Base-by-base conservation (phyloP, 1,140 invertebrate genomes). In the Chionoecetes opilio region DNA sequence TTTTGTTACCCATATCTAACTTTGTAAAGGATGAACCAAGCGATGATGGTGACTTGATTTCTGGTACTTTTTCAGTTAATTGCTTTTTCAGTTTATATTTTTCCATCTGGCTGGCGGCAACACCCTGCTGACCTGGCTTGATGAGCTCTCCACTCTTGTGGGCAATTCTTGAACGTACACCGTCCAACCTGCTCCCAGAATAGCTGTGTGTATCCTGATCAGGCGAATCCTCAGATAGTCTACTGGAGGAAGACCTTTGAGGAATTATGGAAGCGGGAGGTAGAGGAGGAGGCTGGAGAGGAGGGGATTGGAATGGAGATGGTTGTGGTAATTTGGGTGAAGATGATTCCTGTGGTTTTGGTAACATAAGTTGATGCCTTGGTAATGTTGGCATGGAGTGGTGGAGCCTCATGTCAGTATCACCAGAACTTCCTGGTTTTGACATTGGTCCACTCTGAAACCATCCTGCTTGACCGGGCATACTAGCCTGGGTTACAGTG, bases 71-170 rank as follows among this genome's bases (percentile, higher is more conserved):
- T 53, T 75, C 91, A 26, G 46, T 9, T n/a, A 37, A n/a, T 53
- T 95, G 94, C 41, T 85, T 95, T 85, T 95, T 95, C 14, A 92
- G 21, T 29, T 92, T 92, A 29, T 95, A 95, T 38, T 88, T 95
- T 91, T 95, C 94, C 94, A 95, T 92, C 41, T 92, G 94, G n/a
- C 38, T 91, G 21, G 85, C 46, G 75, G 94, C 94, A 32, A 95
- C 94, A 75, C 94, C 94, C 46, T 85, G 75, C 41, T 95, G 94
- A 63, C 94, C 94, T 63, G 94, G 94, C 32, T 75, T 95, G 38
- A 95, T 95, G 21, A 95, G 38, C 82, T 95, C 94, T 82, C 41
- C 32, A 87, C 90, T 85, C 32, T 75, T 37, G 31, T 92, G 94
- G 63, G 94, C 94, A 88, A 95, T 92, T 92, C 91, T 82, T 32